Evolutionary conservation across 2,113 vertebrate genomes (phyloP), one percentile per base, ranked within the genome.

Genomic region (Urocolius indicus): DNA sequence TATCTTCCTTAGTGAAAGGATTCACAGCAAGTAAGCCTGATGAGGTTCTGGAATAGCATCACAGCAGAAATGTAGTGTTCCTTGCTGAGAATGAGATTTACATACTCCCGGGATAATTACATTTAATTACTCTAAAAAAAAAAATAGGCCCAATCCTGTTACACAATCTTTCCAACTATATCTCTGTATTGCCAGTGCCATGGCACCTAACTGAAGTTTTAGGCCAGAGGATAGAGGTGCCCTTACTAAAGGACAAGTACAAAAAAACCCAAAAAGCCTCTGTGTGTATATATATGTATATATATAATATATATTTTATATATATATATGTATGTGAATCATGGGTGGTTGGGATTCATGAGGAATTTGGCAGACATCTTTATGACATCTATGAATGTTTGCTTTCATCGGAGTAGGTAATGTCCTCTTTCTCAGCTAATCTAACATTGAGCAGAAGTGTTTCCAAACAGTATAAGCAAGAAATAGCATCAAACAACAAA

Each of bases 211-310:
- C 14, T 41, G 63, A 41, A 38, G 23, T 41, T 49, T 49, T 41
- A n/a, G 23, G 15, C 20, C 19, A 55, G 15, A 45, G 30, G 29
- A 34, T 3, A 38, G 16, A 10, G 16, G 10, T 48, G 34, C 4
- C 4, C 62, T 18, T 72, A 2, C 10, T 29, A n/a, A 13, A 51
- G 36, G 13, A 58, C 16, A 49, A 41, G 19, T 41, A 21, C 12
- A 13, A 24, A 32, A 21, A 18, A 8, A 41, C 38, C 38, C 38
- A 41, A 41, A 41, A 41, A 41, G 38, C 38, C 38, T 41, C 38
- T 41, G 2, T 0, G 19, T 38, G 16, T 41, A 2, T 43, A 6
- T 46, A 6, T 34, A 1, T 30, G 1, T 43, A 1, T 46, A 0
- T 85, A 4, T 45, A 0, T 49, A 3, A 3, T 46, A 27, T 43